Base-by-base conservation (phyloP, 2,797 vertebrate genomes). In the Pangasius sanitwongsei region DNA sequence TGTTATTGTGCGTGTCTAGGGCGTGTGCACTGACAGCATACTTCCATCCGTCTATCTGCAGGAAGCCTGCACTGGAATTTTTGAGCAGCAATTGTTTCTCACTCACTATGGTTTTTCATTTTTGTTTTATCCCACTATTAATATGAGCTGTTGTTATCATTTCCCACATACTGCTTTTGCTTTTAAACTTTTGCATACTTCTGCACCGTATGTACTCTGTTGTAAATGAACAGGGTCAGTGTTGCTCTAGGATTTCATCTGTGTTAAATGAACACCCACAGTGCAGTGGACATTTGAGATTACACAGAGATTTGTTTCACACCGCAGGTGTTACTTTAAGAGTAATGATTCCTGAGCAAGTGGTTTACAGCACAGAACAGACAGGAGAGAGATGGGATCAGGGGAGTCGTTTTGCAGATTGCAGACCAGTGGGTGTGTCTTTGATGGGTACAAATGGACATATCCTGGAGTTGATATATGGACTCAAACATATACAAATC, bases 41-140 rank as follows among this genome's bases (percentile, higher is more conserved):
- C 67, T 89, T 90, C 87, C 89, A 88, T 75, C 85, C 11, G 16
- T 70, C 44, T 81, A 57, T 72, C 41, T 85, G 78, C 87, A 90
- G 91, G 89, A 90, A 91, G 77, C 70, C 87, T 86, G 85, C 41
- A 16, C 57, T 70, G 82, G 84, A 82, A 88, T 85, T 82, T 87
- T 85, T 59, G 53, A 86, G 53, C 48, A 67, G 74, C 44, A 59
- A 31, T 72, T 78, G 44, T 80, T 77, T 82, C 25, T 82, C n/a
- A 28, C 50, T 70, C 85, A 69, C 74, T 86, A 18, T 57, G 15
- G 61, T 48, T 69, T 50, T 50, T 78, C 9, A 25, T 28, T 55
- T 78, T 44, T 44, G 6, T 44, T 44, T 78, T 59, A 85, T 57
- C 28, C 15, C 78, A 63, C n/a, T 55, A 1, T 88, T 88, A 44